These are phyloP conservation scores for Dendroctonus ponderosae DNA, from an alignment of 1,140 invertebrate species.

Conservation along the genomic window DNA sequence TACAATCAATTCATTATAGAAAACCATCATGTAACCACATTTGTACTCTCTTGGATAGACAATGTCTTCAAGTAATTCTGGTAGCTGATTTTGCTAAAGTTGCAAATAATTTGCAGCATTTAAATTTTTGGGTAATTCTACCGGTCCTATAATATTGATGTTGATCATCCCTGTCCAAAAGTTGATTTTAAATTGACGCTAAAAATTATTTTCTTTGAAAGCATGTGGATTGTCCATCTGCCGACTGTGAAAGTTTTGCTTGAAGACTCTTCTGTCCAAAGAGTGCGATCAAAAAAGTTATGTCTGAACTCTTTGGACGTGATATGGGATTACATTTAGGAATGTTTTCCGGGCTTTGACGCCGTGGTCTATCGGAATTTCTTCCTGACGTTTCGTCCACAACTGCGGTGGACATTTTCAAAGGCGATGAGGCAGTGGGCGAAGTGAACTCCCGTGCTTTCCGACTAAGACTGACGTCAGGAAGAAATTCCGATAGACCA, in stretches of 20 bases:
- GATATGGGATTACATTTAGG: too few relatives aligned
- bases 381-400: too few relatives aligned
- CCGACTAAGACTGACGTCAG: too few relatives aligned
- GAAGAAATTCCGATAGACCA: too few relatives aligned
- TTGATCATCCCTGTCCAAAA: background rate
- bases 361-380: too few relatives aligned
- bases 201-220: background rate
- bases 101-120: background rate
- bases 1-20: background rate
- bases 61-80: constrained; percentile 1
- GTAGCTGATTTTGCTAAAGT: background rate
- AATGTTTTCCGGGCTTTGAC: too few relatives aligned
- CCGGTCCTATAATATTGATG: background rate
- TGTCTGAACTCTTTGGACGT: background rate
- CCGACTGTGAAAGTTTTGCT: background rate
- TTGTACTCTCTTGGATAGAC: too few relatives aligned
- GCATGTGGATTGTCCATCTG: background rate
- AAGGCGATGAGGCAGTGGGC: too few relatives aligned
- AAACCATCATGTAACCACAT: background rate
- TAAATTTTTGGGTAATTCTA: constrained; percentile 2
- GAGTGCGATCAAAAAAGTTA: background rate
- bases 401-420: too few relatives aligned
- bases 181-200: constrained; percentile 1
- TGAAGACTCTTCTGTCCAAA: background rate
- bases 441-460: too few relatives aligned